Evolutionary conservation across 2,113 vertebrate species (phyloP), one percentile per base, ranked within the genome.

Genomic region (Chloropsis cyanopogon): DNA sequence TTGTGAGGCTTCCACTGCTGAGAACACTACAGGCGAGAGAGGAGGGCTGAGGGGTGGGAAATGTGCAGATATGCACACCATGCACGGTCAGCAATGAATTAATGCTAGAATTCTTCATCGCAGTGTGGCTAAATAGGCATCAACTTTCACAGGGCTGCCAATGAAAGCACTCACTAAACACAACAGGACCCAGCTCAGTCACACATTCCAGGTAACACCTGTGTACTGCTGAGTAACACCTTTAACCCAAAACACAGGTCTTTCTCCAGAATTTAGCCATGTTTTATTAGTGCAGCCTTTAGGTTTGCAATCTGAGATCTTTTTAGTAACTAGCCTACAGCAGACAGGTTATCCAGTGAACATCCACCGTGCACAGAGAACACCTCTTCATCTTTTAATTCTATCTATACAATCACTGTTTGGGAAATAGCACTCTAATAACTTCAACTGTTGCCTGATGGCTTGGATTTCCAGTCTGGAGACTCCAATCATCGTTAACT

Each of bases 91-190:
- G 4, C 22, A 60, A 28, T 1, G 53, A 86, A 68, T 86, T 90
- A 94, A 73, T 6, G 16, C 18, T 14, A n/a, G 10, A 52, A 42
- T 35, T 35, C 9, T 41, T 69, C 52, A 44, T 24, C 26, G 46
- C 11, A 8, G 7, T 0, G 4, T 15, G 12, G 44, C 28, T 71
- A 44, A 59, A 78, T 1, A 71, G 0, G 2, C 57, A 76, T 4
- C 52, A 60, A 2, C 44, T 72, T 64, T 15, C 44, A 64, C 8
- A 25, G 26, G 52, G 53, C 11, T 56, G 59, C 68, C 25, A 21
- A 4, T 4, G 11, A 93, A 81, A 86, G 44, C 23, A 23, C 50
- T 65, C n/a, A 3, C 46, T 60, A 14, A 71, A 31, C 21, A 69
- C 33, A 53, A 59, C 10, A 41, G 39, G 39, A 50, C 41, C 54